Evolutionary conservation across 2,113 vertebrate genomes (phyloP).

Genomic region (Noctilio leporinus): DNA sequence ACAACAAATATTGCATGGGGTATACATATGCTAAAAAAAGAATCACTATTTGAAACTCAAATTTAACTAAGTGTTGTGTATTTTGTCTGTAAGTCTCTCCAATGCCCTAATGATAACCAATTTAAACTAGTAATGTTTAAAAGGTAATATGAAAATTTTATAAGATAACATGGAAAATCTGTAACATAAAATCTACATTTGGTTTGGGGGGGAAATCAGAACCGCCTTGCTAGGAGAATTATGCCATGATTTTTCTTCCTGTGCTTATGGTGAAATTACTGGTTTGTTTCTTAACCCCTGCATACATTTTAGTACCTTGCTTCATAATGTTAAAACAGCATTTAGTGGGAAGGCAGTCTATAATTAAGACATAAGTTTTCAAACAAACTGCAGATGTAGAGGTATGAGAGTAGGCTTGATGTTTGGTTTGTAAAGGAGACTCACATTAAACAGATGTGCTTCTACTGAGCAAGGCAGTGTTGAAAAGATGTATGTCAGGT

Average conservation of each 20-base stretch:
- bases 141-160: not conserved
- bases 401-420: constrained; percentile 53
- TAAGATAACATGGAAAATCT: not conserved
- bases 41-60: not conserved
- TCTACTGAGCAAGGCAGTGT: not conserved
- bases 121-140: constrained; percentile 27
- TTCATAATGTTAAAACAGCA: constrained; percentile 73
- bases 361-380: constrained; percentile 81
- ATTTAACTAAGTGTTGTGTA: not conserved
- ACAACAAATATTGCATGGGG: not conserved
- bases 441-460: constrained; percentile 2
- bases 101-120: not conserved
- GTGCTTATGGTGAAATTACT: constrained; percentile 43
- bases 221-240: not conserved
- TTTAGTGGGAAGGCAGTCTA: constrained; percentile 76
- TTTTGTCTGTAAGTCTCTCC: not conserved
- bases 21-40: not conserved
- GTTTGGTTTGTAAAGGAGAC: not conserved
- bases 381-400: constrained; percentile 77
- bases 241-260: not conserved
- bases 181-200: not conserved
- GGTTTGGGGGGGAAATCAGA: not conserved
- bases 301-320: constrained; percentile 72
- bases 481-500: constrained; percentile 13
- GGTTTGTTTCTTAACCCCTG: constrained; percentile 10